Evolutionary conservation across 2,888 invertebrate genomes (phyloP).

Genomic region (Cistogaster globosa): DNA sequence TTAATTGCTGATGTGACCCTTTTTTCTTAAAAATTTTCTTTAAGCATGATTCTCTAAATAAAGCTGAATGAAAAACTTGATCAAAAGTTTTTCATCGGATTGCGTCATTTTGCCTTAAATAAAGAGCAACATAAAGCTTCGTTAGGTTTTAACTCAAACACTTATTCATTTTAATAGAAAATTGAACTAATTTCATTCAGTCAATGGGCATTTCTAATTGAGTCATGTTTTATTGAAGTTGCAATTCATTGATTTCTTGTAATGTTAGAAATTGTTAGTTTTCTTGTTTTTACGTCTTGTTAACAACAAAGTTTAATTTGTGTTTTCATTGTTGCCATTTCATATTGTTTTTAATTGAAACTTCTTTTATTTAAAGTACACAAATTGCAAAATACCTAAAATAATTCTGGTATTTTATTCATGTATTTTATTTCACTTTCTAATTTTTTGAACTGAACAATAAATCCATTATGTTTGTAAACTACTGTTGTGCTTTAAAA

Average conservation of each 20-base stretch:
- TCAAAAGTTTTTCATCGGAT: too few relatives aligned
- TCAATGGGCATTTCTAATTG: slow-evolving; percentile 24
- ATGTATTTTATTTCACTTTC: slow-evolving; percentile 13
- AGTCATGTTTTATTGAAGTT: slow-evolving; percentile 25
- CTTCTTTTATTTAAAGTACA: neutral
- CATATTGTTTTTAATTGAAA: slow-evolving; percentile 35
- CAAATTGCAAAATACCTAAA: neutral
- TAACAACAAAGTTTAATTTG: slow-evolving; percentile 22
- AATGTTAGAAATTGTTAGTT: slow-evolving; percentile 15
- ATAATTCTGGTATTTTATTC: neutral
- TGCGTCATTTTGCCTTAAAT: too few relatives aligned
- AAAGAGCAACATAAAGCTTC: too few relatives aligned
- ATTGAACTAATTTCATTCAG: slow-evolving; percentile 10
- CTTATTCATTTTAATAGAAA: neutral
- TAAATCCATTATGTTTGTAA: neutral
- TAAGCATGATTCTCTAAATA: too few relatives aligned
- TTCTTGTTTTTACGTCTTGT: slow-evolving; percentile 5
- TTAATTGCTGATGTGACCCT: too few relatives aligned
- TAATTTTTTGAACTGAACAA: neutral
- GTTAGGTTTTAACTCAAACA: too few relatives aligned
- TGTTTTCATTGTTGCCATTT: slow-evolving; percentile 20
- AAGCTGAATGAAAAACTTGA: too few relatives aligned
- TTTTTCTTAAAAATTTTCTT: too few relatives aligned
- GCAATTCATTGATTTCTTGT: slow-evolving; percentile 23
- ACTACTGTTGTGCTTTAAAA: neutral